Evolutionary conservation across 2,797 vertebrate species (phyloP).

Genomic region (Catharus ustulatus): DNA sequence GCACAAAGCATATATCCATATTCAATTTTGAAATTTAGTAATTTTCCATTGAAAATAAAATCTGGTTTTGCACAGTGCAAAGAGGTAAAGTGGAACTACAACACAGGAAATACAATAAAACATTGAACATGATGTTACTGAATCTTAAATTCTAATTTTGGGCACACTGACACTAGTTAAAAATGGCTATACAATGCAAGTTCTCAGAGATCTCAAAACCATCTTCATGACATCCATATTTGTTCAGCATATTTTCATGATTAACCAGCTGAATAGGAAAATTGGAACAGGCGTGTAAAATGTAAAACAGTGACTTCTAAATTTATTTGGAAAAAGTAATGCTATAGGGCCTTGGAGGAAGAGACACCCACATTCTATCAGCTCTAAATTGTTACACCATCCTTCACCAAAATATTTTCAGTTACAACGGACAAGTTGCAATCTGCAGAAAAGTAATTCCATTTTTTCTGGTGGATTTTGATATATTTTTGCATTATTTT

Average conservation of each 20-base stretch:
- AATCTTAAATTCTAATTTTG: constrained; percentile 36
- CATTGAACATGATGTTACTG: not conserved
- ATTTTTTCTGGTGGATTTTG: not conserved
- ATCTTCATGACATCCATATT: not conserved
- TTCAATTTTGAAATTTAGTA: not conserved
- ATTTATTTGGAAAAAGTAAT: not conserved
- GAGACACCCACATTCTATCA: not conserved
- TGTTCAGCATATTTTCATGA: not conserved
- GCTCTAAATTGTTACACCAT: not conserved
- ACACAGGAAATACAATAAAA: not conserved
- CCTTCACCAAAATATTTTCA: not conserved
- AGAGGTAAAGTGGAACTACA: constrained; percentile 2
- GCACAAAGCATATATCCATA: not conserved
- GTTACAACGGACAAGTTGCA: not conserved
- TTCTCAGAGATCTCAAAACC: constrained; percentile 33
- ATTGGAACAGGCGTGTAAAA: not conserved
- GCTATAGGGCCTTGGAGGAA: not conserved
- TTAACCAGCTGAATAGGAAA: not conserved
- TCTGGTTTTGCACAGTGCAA: not conserved
- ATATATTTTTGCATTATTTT: not conserved
- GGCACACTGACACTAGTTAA: not conserved
- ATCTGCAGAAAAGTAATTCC: not conserved
- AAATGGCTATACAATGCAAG: constrained; percentile 1
- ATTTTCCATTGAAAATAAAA: constrained; percentile 38
- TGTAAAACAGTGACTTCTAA: not conserved